Percentiles rank a stretch among this genome's conserved stretches.
Evolutionary conservation across 53 echinoderm and acorn worm genomes (phyloP).

Genomic region (Echinometra lucunter): DNA sequence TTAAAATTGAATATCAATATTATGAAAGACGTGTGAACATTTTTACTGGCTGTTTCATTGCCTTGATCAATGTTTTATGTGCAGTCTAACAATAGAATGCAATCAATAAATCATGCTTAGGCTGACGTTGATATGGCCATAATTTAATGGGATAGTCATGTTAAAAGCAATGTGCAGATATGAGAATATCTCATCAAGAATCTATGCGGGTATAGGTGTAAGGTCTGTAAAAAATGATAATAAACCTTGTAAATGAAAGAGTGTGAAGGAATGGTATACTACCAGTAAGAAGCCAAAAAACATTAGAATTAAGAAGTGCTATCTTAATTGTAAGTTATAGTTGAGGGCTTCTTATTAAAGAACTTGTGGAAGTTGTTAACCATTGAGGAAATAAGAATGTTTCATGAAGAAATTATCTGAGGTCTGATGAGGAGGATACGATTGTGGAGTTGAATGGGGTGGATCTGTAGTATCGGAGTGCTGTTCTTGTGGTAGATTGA

Average conservation of each 20-base stretch:
- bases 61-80: not conserved
- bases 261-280: not conserved
- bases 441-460: not conserved
- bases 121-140: not conserved
- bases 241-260: not conserved
- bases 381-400: not conserved
- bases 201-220: not conserved
- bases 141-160: not conserved
- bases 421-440: too few species aligned
- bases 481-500: not conserved
- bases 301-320: not conserved
- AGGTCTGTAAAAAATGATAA: not conserved
- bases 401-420: too few species aligned
- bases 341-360: not conserved
- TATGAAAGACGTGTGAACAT: conserved; percentile 3
- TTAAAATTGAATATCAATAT: conserved; percentile 28
- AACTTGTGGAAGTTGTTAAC: not conserved
- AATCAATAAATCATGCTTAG: not conserved
- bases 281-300: too few species aligned
- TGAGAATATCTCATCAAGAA: not conserved
- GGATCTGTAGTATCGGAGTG: not conserved
- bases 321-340: too few species aligned
- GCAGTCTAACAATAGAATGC: not conserved
- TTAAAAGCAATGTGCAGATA: not conserved
- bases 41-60: not conserved